Percentiles rank a stretch among this genome's conserved stretches.
Evolutionary conservation across 1,140 invertebrate species (phyloP).

Genomic region (Drosophila leontia): DNA sequence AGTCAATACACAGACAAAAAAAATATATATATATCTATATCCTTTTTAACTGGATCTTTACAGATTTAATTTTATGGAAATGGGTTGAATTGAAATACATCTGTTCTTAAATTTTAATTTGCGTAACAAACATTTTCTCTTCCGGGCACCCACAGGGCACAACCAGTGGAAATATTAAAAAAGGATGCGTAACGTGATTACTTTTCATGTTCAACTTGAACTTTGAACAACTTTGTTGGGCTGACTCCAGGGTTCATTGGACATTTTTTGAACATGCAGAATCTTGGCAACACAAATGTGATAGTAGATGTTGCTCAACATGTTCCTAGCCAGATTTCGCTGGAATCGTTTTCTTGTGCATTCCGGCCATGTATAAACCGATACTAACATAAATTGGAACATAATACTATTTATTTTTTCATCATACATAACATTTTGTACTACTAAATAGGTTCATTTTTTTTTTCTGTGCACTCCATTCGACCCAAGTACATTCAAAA

Average conservation of each 20-base stretch:
- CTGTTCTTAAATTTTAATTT: background rate
- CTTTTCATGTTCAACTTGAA: too few relatives aligned
- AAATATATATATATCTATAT: background rate
- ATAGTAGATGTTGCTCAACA: too few relatives aligned
- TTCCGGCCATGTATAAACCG: too few relatives aligned
- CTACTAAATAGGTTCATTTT: background rate
- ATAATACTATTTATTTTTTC: too few relatives aligned
- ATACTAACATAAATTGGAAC: too few relatives aligned
- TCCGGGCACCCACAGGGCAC: background rate
- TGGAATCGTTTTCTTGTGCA: too few relatives aligned
- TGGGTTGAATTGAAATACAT: background rate
- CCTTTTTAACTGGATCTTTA: background rate
- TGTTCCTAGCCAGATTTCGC: too few relatives aligned
- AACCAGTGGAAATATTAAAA: background rate
- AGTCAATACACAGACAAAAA: slow-evolving; percentile 3
- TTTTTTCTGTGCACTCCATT: slow-evolving; percentile 9
- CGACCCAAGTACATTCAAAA: background rate
- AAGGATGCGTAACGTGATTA: background rate
- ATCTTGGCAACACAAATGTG: too few relatives aligned
- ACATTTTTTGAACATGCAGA: too few relatives aligned
- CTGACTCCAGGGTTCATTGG: too few relatives aligned
- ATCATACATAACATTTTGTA: too few relatives aligned
- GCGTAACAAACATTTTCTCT: background rate
- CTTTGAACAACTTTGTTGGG: too few relatives aligned
- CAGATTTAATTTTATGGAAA: background rate